Base-by-base conservation (phyloP, 2,113 vertebrate genomes). In the Panthera uncia region DNA sequence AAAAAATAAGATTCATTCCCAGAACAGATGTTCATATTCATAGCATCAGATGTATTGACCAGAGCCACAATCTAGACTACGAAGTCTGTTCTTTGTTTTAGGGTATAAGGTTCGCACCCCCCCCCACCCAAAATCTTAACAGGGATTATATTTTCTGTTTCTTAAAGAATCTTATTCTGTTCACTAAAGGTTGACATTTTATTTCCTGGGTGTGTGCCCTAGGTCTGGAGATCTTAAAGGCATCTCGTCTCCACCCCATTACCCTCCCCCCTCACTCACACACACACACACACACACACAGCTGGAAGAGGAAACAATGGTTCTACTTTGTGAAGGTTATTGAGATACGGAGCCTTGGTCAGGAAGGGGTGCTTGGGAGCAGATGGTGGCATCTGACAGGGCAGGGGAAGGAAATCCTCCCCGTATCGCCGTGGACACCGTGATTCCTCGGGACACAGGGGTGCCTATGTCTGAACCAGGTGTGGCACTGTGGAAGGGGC, bases 131-230 rank as follows among this genome's bases (percentile, higher is more conserved):
- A 38, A 92, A 88, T 73, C 29, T 80, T 94, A 85, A 69, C 52
- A 66, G 52, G 12, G 16, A 82, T 41, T 83, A 36, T 23, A 18
- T 83, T 95, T 73, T 90, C n/a, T 87, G 3, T 71, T 55, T 96
- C 88, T 86, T 76, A 89, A 79, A 73, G 31, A 92, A 80, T 89
- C 76, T 83, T 85, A 86, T 83, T 48, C 5, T 89, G 31, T 57
- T 18, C 10, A 76, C 73, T 81, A 50, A 36, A 94, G n/a, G 9
- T 1, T 96, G 36, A 41, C 45, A 45, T 79, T 94, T 90, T 45
- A 65, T 45, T 48, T 78, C 45, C 4, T 31, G 81, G 29, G 27
- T n/a, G 21, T 83, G 50, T 61, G 29, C 11, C 4, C 66, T 7
- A 45, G 89, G n/a, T 50, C 89, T 81, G 27, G 36, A 25, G 48